Evolutionary conservation across 1,140 invertebrate genomes (phyloP).

Genomic region (Geopemphigus sp.): DNA sequence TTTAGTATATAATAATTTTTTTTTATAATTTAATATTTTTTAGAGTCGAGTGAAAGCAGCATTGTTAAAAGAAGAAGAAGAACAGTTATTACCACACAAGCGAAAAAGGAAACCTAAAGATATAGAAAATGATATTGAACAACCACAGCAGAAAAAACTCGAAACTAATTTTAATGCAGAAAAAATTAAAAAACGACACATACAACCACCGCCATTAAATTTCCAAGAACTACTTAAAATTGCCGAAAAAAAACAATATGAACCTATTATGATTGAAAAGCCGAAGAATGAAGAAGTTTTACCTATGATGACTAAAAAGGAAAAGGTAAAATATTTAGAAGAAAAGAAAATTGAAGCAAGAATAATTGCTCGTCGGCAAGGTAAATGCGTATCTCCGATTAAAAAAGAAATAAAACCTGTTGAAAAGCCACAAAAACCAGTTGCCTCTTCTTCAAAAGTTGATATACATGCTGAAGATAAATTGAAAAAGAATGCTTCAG

Average conservation of each 20-base stretch:
- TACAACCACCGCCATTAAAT: constrained; percentile 69
- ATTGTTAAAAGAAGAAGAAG: constrained; percentile 69
- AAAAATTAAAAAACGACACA: constrained; percentile 54
- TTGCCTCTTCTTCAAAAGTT: constrained; percentile 16
- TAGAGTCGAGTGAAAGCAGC: constrained; percentile 71
- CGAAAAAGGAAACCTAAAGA: constrained; percentile 63
- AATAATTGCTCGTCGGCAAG: constrained; percentile 34
- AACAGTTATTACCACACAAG: constrained; percentile 67
- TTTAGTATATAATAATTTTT: not conserved
- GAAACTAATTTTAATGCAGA: not conserved
- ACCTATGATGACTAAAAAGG: constrained; percentile 74
- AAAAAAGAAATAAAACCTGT: constrained; percentile 37
- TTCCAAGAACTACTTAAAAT: constrained; percentile 73
- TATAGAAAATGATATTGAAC: constrained; percentile 50
- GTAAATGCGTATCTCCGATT: constrained; percentile 27
- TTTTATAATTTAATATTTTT: constrained; percentile 29
- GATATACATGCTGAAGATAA: constrained; percentile 45
- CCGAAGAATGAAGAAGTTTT: constrained; percentile 63
- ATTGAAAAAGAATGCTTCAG: constrained; percentile 52
- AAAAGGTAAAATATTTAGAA: constrained; percentile 69
- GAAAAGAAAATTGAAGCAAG: constrained; percentile 58
- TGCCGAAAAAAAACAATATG: constrained; percentile 78
- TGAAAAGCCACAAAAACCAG: not conserved
- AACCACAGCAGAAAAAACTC: constrained; percentile 41
- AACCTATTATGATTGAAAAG: constrained; percentile 67